Evolutionary conservation across 2,888 invertebrate genomes (phyloP), one percentile per base, ranked within the genome.

Genomic region (Orchesellides sinensis): DNA sequence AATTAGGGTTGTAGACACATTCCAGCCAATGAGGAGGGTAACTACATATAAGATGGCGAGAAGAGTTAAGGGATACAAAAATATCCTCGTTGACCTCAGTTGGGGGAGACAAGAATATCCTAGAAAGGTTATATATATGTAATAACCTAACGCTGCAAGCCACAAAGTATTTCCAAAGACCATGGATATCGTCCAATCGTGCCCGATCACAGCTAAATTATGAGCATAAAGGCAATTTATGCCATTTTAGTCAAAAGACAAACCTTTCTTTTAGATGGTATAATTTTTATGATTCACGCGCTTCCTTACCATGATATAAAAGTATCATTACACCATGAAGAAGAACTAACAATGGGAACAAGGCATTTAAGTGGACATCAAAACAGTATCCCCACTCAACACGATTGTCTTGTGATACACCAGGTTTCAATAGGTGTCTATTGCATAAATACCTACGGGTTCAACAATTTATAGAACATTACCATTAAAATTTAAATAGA

Each of bases 301-400:
- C 2, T 6, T 14, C 12, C 49, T 92, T 90, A 94, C 96, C 93
- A 89, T 95, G 94, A 90, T 95, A 97, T 84, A 98, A 93, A 88
- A 98, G 93, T 72, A 98, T 93, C 90, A 98, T 96, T 88, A 98
- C 93, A 88, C 97, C 95, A 90, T 99, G 98, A 75, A 99, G 92
- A 88, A 99, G 93, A 86, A 98, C 95, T 17, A 99, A 92, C 0
- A 98, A 94, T n/a, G 99, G 99, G 91, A 98, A 98, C 91, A 98
- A 97, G 2, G 99, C 99, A 91, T 99, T 99, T 88, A 99, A 93
- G 91, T 99, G 99, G 4, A 99, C 97, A 90, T 99, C 99, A 91
- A 99, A 99, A 19, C 97, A 95, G 91, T 98, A 99, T 4, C 96
- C 99, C 99, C 99, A 99, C 91, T 99, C 99, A n/a, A 93, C 92